A percentile compares a stretch with the other conserved stretches of the same genome.
Conservation (phyloP, 2,888 invertebrate genomes). For the Microplitis deprimator region DNA sequence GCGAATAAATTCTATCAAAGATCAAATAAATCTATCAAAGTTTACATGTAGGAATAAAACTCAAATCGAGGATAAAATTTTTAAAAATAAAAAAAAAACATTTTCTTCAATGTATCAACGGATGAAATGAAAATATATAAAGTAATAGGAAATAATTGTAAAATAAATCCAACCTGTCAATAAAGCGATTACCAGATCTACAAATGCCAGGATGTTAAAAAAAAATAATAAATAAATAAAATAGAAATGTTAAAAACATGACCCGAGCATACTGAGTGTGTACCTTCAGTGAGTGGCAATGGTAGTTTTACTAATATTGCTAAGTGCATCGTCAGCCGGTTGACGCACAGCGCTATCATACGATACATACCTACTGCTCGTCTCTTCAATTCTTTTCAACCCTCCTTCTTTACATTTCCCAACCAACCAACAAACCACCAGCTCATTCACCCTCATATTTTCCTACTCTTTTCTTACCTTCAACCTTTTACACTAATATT, state of each 20-base stretch:
- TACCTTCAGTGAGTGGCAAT: conserved; percentile 48
- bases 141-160: background rate
- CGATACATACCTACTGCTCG: conserved; percentile 49
- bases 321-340: conserved; percentile 70
- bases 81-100: background rate
- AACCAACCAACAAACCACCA: background rate
- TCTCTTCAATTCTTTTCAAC: conserved; percentile 49
- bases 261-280: conserved; percentile 31
- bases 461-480: conserved; percentile 28
- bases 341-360: conserved; percentile 59
- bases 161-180: conserved; percentile 14
- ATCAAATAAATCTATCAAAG: background rate
- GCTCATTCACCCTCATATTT: conserved; percentile 27
- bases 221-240: conserved; percentile 50
- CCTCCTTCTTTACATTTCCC: conserved; percentile 21
- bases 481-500: conserved; percentile 1
- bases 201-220: conserved; percentile 16
- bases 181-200: conserved; percentile 49
- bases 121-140: background rate
- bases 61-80: conserved; percentile 2
- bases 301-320: conserved; percentile 68
- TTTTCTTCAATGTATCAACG: background rate
- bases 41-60: background rate
- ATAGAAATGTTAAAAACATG: conserved; percentile 32
- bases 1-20: background rate